phyloP scores from a whole-genome alignment of 2,888 invertebrate genomes.

The Dasysyrphus tricinctus region DNA sequence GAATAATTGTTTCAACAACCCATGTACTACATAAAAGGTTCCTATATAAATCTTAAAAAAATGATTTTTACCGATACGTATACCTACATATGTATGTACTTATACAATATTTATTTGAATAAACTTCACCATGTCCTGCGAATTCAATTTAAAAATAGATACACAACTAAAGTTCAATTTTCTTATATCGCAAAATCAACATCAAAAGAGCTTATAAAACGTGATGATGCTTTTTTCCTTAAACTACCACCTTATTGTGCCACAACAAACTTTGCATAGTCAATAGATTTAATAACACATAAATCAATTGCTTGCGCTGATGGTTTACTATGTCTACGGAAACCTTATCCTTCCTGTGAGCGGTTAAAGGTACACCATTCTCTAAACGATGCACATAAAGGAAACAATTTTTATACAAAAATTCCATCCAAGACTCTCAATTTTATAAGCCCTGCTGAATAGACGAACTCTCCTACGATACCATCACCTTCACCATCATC shows the following conservation, averaged over 20 bases:
- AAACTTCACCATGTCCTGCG: neutral
- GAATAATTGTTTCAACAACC: no score
- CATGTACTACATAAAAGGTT: no score
- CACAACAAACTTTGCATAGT: conserved; percentile 74
- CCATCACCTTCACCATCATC: conserved; percentile 41
- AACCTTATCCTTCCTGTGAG: conserved; percentile 72
- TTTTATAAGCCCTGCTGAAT: conserved; percentile 42
- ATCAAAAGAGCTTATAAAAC: conserved; percentile 46
- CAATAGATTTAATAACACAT: conserved; percentile 75
- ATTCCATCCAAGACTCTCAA: conserved; percentile 47
- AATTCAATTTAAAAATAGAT: conserved; percentile 59
- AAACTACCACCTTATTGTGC: conserved; percentile 69
- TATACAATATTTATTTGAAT: no score
- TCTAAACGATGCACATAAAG: conserved; percentile 72
- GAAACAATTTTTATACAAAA: conserved; percentile 65
- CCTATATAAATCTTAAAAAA: no score
- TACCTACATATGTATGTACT: no score
- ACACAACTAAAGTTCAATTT: conserved; percentile 62
- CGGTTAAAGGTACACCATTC: conserved; percentile 75
- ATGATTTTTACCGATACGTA: no score
- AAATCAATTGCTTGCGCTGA: conserved; percentile 68
- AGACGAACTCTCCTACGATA: conserved; percentile 49
- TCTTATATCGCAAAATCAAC: conserved; percentile 59
- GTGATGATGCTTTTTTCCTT: conserved; percentile 65
- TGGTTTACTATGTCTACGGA: conserved; percentile 53